Percentiles rank a stretch among this genome's conserved stretches.
Evolutionary conservation across 2,113 vertebrate genomes (phyloP).

Genomic region (Barnardius zonarius): DNA sequence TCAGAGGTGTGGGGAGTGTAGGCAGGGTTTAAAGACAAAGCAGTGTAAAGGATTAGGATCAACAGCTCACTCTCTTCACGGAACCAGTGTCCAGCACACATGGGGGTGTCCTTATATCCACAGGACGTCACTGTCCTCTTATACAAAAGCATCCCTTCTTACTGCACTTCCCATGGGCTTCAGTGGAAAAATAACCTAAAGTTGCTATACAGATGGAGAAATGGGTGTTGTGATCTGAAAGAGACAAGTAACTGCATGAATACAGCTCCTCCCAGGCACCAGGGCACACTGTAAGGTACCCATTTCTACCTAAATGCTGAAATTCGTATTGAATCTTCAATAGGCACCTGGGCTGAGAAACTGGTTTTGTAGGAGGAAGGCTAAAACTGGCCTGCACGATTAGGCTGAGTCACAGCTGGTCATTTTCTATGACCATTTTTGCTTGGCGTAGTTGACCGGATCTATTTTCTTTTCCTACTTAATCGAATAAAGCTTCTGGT

Average conservation of each 20-base stretch:
- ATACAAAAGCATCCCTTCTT: not conserved
- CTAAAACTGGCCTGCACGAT: not conserved
- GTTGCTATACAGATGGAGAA: slow-evolving; percentile 6
- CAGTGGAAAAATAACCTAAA: not conserved
- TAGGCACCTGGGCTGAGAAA: not conserved
- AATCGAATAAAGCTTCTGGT: not conserved
- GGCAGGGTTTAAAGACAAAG: not conserved
- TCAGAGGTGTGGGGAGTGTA: not conserved
- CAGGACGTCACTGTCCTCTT: rapidly evolving
- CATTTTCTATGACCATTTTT: not conserved
- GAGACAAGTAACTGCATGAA: not conserved
- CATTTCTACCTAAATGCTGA: not conserved
- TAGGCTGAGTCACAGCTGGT: not conserved
- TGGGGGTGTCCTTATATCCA: rapidly evolving
- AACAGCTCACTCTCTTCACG: not conserved
- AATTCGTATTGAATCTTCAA: not conserved
- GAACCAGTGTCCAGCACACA: not conserved
- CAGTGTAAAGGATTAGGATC: not conserved
- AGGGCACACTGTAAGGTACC: not conserved
- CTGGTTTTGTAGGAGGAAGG: not conserved
- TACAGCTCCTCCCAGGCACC: not conserved
- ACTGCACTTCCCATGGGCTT: not conserved
- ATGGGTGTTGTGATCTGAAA: not conserved
- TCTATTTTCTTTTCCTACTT: not conserved
- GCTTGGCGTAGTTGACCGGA: not conserved